Base-by-base conservation (phyloP, 2,888 invertebrate species). In the Rhagonycha fulva region DNA sequence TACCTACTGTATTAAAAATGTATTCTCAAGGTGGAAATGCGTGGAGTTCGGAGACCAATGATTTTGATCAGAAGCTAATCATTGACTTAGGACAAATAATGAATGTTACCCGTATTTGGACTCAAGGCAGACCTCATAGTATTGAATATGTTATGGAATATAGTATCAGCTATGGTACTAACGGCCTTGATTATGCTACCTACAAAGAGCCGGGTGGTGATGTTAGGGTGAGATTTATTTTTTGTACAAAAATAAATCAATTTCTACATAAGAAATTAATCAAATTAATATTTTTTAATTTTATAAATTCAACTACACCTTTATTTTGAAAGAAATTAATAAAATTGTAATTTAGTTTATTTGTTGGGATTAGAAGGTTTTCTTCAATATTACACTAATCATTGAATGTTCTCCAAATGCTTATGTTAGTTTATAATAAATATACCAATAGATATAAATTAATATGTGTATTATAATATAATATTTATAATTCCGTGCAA, bases 71-170 rank as follows among this genome's bases (percentile, higher is more conserved):
- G 89, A 94, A 94, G 88, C 91, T 98, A 83, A 93, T 95, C 81
- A 91, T 99, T 86, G 97, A 99, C 89, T 90, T 99, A 88, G 95
- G 96, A 77, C 90, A 91, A 84, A 92, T 95, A 82, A 95, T 93
- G 92, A 97, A 97, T 88, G 91, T 99, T 82, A 97, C 97, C 60
- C 91, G 94, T 80, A 94, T 98, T 76, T 94, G 94, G 81, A 95
- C 97, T 26, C 96, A 96, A 87, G 98, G 98, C 81, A 92, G 98
- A 75, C 94, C 95, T 3, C 95, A 95, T 85, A 95, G 96, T 79
- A 92, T 93, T 83, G 98, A 98, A 88, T 98, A 93, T 89, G 96
- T 98, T 75, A 95, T 94, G 88, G 98, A 98, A 88, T 99, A 95
- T 88, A 94, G 94, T 86, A 93, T 99, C 86, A 95, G 96, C 89